A percentile compares a stretch with the other conserved stretches of the same genome.
Conservation (phyloP, 2,113 vertebrate species). For the Ammospiza caudacuta region DNA sequence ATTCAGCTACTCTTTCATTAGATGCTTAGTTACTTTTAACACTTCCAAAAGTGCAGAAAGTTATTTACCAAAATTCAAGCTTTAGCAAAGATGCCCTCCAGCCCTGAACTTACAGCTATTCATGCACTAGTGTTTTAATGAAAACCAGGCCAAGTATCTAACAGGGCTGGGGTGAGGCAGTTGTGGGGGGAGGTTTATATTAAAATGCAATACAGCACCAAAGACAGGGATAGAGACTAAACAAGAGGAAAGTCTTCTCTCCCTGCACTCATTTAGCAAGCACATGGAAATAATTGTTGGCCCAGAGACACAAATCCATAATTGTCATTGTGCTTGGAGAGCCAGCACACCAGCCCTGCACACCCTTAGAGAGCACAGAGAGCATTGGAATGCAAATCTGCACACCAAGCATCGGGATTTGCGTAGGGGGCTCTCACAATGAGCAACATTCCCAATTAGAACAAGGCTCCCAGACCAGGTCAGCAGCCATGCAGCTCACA, state of each 20-base stretch:
- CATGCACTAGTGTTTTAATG: slow-evolving; percentile 1
- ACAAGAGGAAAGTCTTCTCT: slow-evolving; percentile 23
- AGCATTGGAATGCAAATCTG: slow-evolving; percentile 47
- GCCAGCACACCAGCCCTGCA: not conserved
- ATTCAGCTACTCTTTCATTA: not conserved
- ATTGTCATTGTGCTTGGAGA: slow-evolving; percentile 5
- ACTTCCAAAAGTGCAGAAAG: not conserved
- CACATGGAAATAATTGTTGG: slow-evolving; percentile 60
- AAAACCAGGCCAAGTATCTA: slow-evolving; percentile 27
- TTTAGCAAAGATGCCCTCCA: slow-evolving; percentile 15
- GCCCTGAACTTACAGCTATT: slow-evolving; percentile 1
- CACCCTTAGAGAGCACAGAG: not conserved
- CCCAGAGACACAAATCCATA: slow-evolving; percentile 7
- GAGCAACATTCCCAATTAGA: not conserved
- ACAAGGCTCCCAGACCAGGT: not conserved
- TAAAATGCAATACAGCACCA: slow-evolving; percentile 47
- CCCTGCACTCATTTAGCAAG: not conserved
- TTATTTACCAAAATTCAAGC: not conserved
- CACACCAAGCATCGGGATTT: not conserved
- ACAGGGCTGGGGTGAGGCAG: not conserved
- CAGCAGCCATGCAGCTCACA: not conserved
- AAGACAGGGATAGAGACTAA: slow-evolving; percentile 28
- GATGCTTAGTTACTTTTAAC: not conserved
- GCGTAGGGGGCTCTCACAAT: not conserved
- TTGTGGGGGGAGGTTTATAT: not conserved